Base-by-base conservation (phyloP, 2,888 invertebrate species). In the Silvanus unidentatus region DNA sequence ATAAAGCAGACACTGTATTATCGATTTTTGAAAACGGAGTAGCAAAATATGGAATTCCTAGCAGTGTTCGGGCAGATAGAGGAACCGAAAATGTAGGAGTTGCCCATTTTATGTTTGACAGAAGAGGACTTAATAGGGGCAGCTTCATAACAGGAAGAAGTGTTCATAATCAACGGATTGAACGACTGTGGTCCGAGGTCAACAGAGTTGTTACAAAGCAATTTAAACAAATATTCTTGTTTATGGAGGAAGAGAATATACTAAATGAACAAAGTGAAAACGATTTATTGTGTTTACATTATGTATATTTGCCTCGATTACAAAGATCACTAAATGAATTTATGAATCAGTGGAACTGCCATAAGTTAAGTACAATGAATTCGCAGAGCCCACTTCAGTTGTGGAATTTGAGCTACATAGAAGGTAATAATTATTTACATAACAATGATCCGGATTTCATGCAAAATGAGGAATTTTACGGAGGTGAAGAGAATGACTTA, bases 81-180 rank as follows among this genome's bases (percentile, higher is more conserved):
- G 46, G 51, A 8, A 36, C 40, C 10, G 49, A 51, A 45, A 51
- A 51, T 41, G 39, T 50, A 12, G 16, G n/a, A n/a, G 46, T 51
- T 5, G 51, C 51, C 16, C 9, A 44, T 12, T 51, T 36, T 14
- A 51, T 51, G 46, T 15, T 51, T 12, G 10, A 30, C 13, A 35
- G 34, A 27, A 30, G 43, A 34, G 50, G 48, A 28, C 3, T 28
- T 16, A 40, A 48, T 37, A 42, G 48, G 37, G 48, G 48, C 11
- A 50, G 48, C 40, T 50, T 48, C 36, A 50, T 50, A 8, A 41
- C 41, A 10, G 50, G 50, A 5, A 32, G 45, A 30, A 45, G 45
- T 12, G 50, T 50, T 14, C 48, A 50, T 22, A 50, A 50, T 29
- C 48, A 50, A 39, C 32, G 48, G 29, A 48, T 48, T 27, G 48